Base-by-base conservation (phyloP, 2,113 vertebrate species). In the Potamarius usumacintae region DNA sequence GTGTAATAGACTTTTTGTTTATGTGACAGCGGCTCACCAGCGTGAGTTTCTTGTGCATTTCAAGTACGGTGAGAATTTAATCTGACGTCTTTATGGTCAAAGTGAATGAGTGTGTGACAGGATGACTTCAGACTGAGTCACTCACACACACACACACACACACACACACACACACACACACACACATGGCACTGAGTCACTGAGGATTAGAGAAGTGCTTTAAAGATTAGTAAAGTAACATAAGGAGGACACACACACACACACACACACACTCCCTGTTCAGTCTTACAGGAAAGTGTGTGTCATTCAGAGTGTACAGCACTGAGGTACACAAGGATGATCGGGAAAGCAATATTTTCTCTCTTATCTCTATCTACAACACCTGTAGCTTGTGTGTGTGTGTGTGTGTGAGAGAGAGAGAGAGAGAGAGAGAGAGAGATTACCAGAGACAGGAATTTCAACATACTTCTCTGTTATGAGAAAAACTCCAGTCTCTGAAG, bases 141-240 rank as follows among this genome's bases (percentile, higher is more conserved):
- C 69, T 6, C 71, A 48, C 71, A 74, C 69, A 72, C 69, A 72
- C 69, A 72, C 30, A 72, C 69, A 72, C 48, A 50, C 72, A 50
- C 42, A 52, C 74, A 77, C 74, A 77, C 48, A 77, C 74, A 52
- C 74, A 52, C 74, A 77, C 74, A n/a, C 74, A 52, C 74, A 77
- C 71, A 74, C 34, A 74, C 72, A 76, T 42, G 50, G 5, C 0
- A 7, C 22, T 77, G 22, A 78, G 76, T 78, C 76, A 78, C 9
- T n/a, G 50, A 55, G 52, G 62, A 83, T 83, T 65, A 67, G 58
- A 62, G 3, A 62, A 22, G 12, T 20, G 10, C 2, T 83, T 10
- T 25, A 78, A n/a, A 27, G 50, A 27, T 78, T 14, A 55, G 25
- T 27, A 78, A 78, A 78, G 76, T 27, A 78, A 78, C 76, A 78